phyloP scores from a whole-genome alignment of 2,113 vertebrate species.

The Callocephalon fimbriatum region DNA sequence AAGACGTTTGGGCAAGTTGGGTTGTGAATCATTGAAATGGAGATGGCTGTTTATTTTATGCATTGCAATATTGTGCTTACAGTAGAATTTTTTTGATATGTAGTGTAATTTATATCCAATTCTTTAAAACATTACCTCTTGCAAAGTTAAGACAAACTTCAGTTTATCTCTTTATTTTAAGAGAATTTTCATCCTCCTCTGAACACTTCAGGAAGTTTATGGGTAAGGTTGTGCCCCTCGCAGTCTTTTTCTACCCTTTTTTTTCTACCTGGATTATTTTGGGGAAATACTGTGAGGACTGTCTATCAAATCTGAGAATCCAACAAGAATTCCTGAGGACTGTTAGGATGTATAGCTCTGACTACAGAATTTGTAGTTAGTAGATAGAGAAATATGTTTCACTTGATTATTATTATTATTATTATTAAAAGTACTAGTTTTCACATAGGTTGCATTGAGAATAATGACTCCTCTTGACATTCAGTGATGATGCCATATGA shows the following conservation, averaged over 20 bases:
- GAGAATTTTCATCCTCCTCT: not conserved
- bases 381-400: not conserved
- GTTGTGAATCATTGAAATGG: not conserved
- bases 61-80: not conserved
- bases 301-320: not conserved
- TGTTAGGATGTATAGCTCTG: not conserved
- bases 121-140: not conserved
- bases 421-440: not conserved
- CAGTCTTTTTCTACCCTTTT: not conserved
- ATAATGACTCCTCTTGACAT: not conserved
- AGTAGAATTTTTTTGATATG: not conserved
- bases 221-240: not conserved
- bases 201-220: not conserved
- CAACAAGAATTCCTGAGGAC: not conserved
- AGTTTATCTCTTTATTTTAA: not conserved
- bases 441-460: not conserved
- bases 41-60: not conserved
- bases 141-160: not conserved
- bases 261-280: not conserved
- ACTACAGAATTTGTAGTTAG: not conserved
- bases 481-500: not conserved
- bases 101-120: not conserved
- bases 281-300: not conserved
- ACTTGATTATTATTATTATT: not conserved
- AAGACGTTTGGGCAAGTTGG: not conserved